Percentiles rank a stretch among this genome's conserved stretches.
These are phyloP conservation scores for Episyrphus balteatus DNA, from an alignment of 1,140 invertebrate genomes.

Conservation along the genomic window DNA sequence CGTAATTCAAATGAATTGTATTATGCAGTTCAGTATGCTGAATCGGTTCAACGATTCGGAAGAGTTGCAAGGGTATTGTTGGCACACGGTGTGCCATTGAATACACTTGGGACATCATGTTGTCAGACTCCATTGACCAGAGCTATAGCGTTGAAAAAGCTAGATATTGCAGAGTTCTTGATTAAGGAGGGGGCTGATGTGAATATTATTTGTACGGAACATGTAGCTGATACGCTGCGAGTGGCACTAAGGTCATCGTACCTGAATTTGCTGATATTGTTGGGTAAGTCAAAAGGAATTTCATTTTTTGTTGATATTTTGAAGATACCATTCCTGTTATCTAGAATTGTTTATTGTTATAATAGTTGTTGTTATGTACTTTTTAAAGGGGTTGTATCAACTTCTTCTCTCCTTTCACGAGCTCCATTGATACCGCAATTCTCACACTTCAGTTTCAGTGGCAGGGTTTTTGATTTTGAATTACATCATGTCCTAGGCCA, in stretches of 20 bases:
- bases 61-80: slow-evolving; percentile 39
- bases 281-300: slow-evolving; percentile 14
- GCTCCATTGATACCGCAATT: no score
- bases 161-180: slow-evolving; percentile 36
- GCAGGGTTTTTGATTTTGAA: neutral
- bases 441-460: neutral
- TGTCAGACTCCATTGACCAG: slow-evolving; percentile 41
- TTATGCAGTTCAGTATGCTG: slow-evolving; percentile 39
- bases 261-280: slow-evolving; percentile 14
- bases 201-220: slow-evolving; percentile 20
- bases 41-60: slow-evolving; percentile 29
- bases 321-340: neutral
- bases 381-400: no score
- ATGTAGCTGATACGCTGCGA: slow-evolving; percentile 18
- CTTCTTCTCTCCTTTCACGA: no score
- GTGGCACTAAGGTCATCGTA: slow-evolving; percentile 1
- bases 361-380: neutral
- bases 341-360: neutral
- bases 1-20: slow-evolving; percentile 41
- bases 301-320: neutral
- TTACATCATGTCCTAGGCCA: neutral
- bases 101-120: slow-evolving; percentile 26
- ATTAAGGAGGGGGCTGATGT: slow-evolving; percentile 40
- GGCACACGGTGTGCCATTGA: slow-evolving; percentile 35
- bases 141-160: slow-evolving; percentile 37